These are phyloP conservation scores for Oxyruncus cristatus DNA, from an alignment of 2,113 vertebrate species.

Conservation along the genomic window DNA sequence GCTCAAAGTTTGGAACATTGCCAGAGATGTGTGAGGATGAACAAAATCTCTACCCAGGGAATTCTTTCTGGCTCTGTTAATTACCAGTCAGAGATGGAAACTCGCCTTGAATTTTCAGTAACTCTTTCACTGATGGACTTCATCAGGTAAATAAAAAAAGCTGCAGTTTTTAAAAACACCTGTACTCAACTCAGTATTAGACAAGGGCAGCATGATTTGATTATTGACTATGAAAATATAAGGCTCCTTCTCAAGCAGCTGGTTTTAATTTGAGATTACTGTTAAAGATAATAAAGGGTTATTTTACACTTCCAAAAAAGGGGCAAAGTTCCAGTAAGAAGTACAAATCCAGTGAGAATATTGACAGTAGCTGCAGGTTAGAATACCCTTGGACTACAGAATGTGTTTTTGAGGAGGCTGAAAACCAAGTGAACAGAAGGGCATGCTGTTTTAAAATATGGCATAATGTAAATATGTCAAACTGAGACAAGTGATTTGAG, in stretches of 20 bases:
- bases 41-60: constrained; percentile 74
- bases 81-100: constrained; percentile 69
- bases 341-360: background rate
- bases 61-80: constrained; percentile 72
- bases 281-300: background rate
- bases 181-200: background rate
- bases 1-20: constrained; percentile 64
- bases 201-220: background rate
- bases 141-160: constrained; percentile 82
- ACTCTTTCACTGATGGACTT: constrained; percentile 84
- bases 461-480: background rate
- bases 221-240: background rate
- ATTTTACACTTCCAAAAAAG: background rate
- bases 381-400: background rate
- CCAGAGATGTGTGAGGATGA: constrained; percentile 78
- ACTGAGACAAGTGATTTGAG: background rate
- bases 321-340: background rate
- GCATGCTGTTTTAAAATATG: background rate
- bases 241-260: background rate
- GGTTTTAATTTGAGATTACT: background rate
- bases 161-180: background rate
- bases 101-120: constrained; percentile 76
- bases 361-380: background rate
- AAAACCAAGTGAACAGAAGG: background rate
- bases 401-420: background rate